These are phyloP conservation scores for Pseudonaja textilis DNA, from an alignment of 2,113 vertebrate genomes.

Conservation along the genomic window DNA sequence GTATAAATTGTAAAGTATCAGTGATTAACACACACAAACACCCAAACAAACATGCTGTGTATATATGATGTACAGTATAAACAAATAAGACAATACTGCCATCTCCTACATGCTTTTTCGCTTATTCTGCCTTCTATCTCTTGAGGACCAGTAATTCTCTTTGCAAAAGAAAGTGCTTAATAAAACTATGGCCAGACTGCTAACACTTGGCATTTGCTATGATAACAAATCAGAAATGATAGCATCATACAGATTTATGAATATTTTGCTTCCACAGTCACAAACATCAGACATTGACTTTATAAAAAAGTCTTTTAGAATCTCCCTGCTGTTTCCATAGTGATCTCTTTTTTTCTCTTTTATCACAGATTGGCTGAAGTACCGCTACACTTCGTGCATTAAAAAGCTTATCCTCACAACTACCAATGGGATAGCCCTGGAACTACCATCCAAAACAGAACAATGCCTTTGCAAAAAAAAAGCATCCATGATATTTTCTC, in stretches of 20 bases:
- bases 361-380: conserved; percentile 82
- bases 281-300: conserved; percentile 83
- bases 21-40: conserved; percentile 41
- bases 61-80: conserved; percentile 52
- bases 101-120: conserved; percentile 42
- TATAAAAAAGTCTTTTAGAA: conserved; percentile 82
- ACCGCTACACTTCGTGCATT: conserved; percentile 75
- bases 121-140: conserved; percentile 59
- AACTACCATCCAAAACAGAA: conserved; percentile 64
- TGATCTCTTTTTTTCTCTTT: conserved; percentile 80
- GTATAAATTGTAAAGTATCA: conserved; percentile 41
- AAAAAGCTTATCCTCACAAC: conserved; percentile 77
- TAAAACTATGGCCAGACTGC: conserved; percentile 73
- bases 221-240: conserved; percentile 78
- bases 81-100: conserved; percentile 65
- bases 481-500: conserved; percentile 49
- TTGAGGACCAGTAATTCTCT: conserved; percentile 69
- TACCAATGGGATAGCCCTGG: conserved; percentile 71
- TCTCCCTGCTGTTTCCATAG: conserved; percentile 85
- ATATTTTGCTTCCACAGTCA: conserved; percentile 75
- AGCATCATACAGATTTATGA: conserved; percentile 79
- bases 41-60: background rate
- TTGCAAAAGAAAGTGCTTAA: conserved; percentile 70
- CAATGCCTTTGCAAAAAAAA: conserved; percentile 65
- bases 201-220: conserved; percentile 71